Conservation (phyloP, 2,113 vertebrate genomes). For the Mandrillus leucophaeus region DNA sequence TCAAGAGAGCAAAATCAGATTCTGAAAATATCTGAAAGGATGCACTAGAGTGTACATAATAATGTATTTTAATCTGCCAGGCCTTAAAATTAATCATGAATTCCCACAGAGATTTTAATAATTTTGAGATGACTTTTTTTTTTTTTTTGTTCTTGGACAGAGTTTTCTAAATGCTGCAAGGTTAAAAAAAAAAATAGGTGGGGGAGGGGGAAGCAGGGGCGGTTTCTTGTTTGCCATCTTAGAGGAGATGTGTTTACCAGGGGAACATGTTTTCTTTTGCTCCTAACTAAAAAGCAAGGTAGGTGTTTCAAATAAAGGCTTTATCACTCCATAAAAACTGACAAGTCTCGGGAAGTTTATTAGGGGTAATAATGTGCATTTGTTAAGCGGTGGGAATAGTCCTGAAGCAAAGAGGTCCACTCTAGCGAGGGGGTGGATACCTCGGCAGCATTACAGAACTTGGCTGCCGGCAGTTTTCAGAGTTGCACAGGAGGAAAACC, state of each 20-base stretch:
- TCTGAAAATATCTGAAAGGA: constrained; percentile 94
- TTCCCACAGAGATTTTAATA: constrained; percentile 94
- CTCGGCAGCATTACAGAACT: background rate
- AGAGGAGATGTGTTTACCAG: constrained; percentile 68
- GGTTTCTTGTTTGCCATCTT: constrained; percentile 81
- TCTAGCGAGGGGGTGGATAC: background rate
- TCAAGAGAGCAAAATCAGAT: constrained; percentile 94
- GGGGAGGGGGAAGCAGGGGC: constrained; percentile 71
- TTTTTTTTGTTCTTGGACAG: constrained; percentile 85
- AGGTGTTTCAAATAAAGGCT: constrained; percentile 82
- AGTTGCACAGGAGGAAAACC: background rate
- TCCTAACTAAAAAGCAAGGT: constrained; percentile 82
- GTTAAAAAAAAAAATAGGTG: constrained; percentile 59
- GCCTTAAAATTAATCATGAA: constrained; percentile 94
- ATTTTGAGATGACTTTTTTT: constrained; percentile 88
- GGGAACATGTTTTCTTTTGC: constrained; percentile 81
- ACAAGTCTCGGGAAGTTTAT: constrained; percentile 79
- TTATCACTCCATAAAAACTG: constrained; percentile 80
- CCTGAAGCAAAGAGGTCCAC: constrained; percentile 60
- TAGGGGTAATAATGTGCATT: constrained; percentile 41
- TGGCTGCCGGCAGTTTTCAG: constrained; percentile 6
- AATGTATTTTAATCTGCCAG: constrained; percentile 94
- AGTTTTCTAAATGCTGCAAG: constrained; percentile 85
- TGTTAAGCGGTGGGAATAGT: constrained; percentile 59
- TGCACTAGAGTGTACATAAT: constrained; percentile 93